These are phyloP conservation scores for Manis javanica DNA, from an alignment of 2,797 vertebrate genomes.

Conservation along the genomic window DNA sequence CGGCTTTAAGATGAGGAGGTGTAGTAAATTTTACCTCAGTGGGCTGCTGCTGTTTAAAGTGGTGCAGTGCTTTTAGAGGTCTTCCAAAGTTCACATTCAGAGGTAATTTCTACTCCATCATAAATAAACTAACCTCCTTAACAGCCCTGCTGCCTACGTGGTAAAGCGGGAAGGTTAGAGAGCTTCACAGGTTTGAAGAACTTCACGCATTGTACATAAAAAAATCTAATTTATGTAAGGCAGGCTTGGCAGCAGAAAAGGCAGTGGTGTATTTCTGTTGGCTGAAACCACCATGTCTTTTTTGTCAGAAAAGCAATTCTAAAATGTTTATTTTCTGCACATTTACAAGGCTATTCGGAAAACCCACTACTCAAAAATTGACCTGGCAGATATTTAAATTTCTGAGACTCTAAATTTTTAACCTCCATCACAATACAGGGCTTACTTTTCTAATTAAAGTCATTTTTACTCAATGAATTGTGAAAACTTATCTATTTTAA, in stretches of 20 bases:
- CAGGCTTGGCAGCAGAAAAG: not conserved
- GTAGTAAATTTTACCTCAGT: not conserved
- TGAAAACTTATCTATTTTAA: not conserved
- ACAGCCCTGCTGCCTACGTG: not conserved
- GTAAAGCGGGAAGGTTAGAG: not conserved
- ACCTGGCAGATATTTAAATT: constrained; percentile 3
- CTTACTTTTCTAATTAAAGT: constrained; percentile 24
- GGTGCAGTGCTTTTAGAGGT: not conserved
- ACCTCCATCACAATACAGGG: not conserved
- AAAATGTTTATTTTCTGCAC: constrained; percentile 51
- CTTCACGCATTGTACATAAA: not conserved
- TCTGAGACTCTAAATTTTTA: not conserved
- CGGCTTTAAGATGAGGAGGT: not conserved
- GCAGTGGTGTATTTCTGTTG: constrained; percentile 31
- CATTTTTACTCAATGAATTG: no score
- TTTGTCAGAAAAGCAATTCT: constrained; percentile 58
- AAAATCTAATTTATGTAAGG: constrained; percentile 48
- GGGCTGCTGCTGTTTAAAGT: not conserved
- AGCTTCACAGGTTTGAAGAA: not conserved
- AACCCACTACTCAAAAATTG: not conserved
- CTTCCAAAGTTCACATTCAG: constrained; percentile 54
- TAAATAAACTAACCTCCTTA: constrained; percentile 43
- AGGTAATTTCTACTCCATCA: constrained; percentile 11
- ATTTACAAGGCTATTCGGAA: constrained; percentile 48
- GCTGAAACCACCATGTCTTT: constrained; percentile 2